Evolutionary conservation across 2,888 invertebrate species (phyloP).

Genomic region (Allygus modestus): DNA sequence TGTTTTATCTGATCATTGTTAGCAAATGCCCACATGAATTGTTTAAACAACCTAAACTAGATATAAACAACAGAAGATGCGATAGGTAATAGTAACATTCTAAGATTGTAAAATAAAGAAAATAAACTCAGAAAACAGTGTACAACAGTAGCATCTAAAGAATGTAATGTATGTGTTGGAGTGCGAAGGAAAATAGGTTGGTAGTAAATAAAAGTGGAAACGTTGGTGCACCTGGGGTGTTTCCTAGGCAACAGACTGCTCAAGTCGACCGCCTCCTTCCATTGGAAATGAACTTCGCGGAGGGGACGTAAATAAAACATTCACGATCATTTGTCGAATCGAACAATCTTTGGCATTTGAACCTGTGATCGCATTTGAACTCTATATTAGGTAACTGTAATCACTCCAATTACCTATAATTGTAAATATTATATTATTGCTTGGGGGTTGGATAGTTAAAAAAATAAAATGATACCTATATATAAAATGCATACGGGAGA

Average conservation of each 20-base stretch:
- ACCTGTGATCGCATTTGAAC: too few species aligned
- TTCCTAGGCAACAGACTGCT: conserved; percentile 40
- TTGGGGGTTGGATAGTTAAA: too few species aligned
- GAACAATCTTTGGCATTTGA: not conserved
- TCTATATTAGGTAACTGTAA: too few species aligned
- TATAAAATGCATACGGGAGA: too few species aligned
- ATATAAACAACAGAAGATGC: too few species aligned
- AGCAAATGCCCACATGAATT: too few species aligned
- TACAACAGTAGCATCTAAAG: conserved; percentile 28
- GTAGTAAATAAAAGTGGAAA: conserved; percentile 48
- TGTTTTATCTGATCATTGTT: too few species aligned
- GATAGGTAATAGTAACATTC: too few species aligned
- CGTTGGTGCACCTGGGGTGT: conserved; percentile 38
- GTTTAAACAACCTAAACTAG: too few species aligned
- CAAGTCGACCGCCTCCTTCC: conserved; percentile 27
- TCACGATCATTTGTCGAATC: not conserved
- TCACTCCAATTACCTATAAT: too few species aligned
- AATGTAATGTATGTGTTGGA: conserved; percentile 31
- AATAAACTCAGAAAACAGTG: conserved; percentile 3
- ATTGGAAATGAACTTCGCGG: conserved; percentile 14
- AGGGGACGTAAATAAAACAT: conserved; percentile 24
- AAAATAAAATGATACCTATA: too few species aligned
- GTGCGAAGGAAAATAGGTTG: conserved; percentile 42
- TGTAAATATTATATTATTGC: too few species aligned
- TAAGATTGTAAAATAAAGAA: not conserved